Evolutionary conservation across 2,888 invertebrate genomes (phyloP).

Genomic region (Sceliomorpha sp.): DNA sequence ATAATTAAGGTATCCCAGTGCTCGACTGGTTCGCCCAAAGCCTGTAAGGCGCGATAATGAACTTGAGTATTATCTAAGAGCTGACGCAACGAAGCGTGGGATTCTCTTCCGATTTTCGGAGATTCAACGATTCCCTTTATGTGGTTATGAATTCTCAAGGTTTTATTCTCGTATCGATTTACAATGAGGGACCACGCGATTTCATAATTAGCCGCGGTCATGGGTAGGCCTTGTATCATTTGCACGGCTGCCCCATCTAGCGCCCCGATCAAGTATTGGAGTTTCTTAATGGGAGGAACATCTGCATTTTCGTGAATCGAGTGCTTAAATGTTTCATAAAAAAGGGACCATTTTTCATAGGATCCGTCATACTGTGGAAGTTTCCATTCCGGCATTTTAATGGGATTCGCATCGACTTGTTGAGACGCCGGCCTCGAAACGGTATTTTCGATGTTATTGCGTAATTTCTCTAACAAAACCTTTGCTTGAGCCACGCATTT

Average conservation of each 20-base stretch:
- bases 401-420: too few relatives aligned
- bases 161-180: constrained; percentile 50
- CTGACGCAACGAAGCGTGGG: constrained; percentile 37
- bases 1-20: constrained; percentile 59
- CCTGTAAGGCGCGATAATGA: constrained; percentile 49
- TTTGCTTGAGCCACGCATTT: not conserved
- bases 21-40: constrained; percentile 56
- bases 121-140: constrained; percentile 46
- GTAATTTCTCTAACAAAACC: not conserved
- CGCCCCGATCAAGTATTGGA: constrained; percentile 48
- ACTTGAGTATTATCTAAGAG: constrained; percentile 47
- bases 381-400: constrained; percentile 25
- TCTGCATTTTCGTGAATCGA: constrained; percentile 48
- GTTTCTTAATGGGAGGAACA: constrained; percentile 47
- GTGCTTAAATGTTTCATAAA: constrained; percentile 47
- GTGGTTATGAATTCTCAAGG: constrained; percentile 53
- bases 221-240: constrained; percentile 49
- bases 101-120: constrained; percentile 29
- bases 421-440: too few relatives aligned
- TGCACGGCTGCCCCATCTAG: constrained; percentile 33
- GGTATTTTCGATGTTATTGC: too few relatives aligned
- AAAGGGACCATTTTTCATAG: constrained; percentile 51
- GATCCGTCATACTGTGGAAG: constrained; percentile 53
- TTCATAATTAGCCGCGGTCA: constrained; percentile 49
- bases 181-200: constrained; percentile 49